A percentile compares a stretch with the other conserved stretches of the same genome.
These are phyloP conservation scores for Callipepla californica DNA, from an alignment of 2,113 vertebrate genomes.

Conservation along the genomic window DNA sequence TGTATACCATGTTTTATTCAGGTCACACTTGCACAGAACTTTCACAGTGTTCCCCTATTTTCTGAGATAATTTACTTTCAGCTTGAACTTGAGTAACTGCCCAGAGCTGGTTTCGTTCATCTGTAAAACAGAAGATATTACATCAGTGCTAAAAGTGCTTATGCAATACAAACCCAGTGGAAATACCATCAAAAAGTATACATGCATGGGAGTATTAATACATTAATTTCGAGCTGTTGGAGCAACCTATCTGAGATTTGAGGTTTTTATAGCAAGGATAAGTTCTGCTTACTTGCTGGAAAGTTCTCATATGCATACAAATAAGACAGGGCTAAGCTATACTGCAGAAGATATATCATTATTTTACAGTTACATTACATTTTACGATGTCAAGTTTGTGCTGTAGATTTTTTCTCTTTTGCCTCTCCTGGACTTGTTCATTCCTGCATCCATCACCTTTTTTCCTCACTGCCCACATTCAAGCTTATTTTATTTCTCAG, in stretches of 20 bases:
- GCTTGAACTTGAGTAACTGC: constrained; percentile 33
- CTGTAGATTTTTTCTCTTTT: neutral
- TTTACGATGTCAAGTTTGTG: neutral
- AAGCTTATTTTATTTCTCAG: neutral
- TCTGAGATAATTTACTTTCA: constrained; percentile 42
- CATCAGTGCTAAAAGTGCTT: neutral
- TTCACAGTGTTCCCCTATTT: constrained; percentile 1
- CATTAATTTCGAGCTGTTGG: neutral
- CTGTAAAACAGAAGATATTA: constrained; percentile 26
- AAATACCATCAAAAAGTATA: neutral
- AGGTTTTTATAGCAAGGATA: neutral
- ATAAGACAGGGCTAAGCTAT: neutral
- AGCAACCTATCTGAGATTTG: neutral
- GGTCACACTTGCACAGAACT: constrained; percentile 2
- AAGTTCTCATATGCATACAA: neutral
- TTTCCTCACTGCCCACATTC: neutral
- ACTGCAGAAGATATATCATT: neutral
- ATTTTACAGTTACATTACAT: neutral
- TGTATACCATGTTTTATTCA: constrained; percentile 4
- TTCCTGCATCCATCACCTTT: neutral
- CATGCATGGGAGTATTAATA: neutral
- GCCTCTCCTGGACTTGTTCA: neutral
- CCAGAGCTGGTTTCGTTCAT: constrained; percentile 7
- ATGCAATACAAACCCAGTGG: neutral
- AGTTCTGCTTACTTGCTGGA: neutral